Conservation (phyloP, 2,113 vertebrate genomes). For the Rhinolophus sinicus region DNA sequence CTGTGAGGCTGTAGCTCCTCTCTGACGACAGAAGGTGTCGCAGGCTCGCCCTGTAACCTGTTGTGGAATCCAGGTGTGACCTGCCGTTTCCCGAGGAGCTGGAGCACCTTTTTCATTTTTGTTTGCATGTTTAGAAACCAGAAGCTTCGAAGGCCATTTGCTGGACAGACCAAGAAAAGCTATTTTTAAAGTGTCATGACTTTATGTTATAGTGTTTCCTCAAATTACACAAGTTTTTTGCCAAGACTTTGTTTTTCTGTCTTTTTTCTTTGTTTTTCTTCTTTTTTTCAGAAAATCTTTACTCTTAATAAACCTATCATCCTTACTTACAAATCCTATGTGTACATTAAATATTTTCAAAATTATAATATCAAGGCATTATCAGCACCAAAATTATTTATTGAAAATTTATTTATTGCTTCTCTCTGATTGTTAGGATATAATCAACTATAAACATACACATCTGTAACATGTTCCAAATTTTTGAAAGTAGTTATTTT, state of each 20-base stretch:
- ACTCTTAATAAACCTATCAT: not conserved
- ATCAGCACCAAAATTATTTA: not conserved
- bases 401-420: not conserved
- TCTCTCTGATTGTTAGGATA: not conserved
- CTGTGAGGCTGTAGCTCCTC: not conserved
- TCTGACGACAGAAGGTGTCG: not conserved
- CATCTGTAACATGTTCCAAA: not conserved
- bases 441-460: not conserved
- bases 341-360: not conserved
- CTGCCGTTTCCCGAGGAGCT: not conserved
- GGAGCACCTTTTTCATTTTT: not conserved
- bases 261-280: not conserved
- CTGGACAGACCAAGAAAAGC: not conserved
- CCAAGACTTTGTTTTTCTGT: not conserved
- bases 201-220: not conserved
- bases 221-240: not conserved
- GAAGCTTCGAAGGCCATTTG: not conserved
- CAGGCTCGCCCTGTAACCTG: not conserved
- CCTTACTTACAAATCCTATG: not conserved
- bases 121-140: not conserved
- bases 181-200: not conserved
- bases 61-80: not conserved
- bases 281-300: not conserved
- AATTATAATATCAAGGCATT: not conserved
- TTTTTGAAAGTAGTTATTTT: not conserved